Conservation (phyloP, 2,888 invertebrate genomes). For the Brachycybe producta region DNA sequence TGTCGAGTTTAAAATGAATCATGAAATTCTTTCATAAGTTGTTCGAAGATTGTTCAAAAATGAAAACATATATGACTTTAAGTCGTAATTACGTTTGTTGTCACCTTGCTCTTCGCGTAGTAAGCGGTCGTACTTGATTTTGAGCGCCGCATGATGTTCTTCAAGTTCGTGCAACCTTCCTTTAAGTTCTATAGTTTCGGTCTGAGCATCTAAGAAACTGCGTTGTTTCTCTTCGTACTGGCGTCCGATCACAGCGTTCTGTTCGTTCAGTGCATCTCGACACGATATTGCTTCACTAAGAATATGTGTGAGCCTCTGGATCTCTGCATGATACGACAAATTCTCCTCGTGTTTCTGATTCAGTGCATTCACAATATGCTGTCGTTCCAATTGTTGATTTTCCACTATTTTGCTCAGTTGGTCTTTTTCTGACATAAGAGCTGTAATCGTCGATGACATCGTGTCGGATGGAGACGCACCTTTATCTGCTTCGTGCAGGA, state of each 20-base stretch:
- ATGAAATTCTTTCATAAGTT: no score
- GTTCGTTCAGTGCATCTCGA: constrained; percentile 27
- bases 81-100: no score
- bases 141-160: constrained; percentile 28
- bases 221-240: constrained; percentile 35
- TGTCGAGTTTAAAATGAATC: no score
- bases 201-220: constrained; percentile 31
- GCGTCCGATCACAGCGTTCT: constrained; percentile 30
- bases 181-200: constrained; percentile 32
- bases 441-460: constrained; percentile 17
- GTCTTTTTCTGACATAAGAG: constrained; percentile 29
- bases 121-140: constrained; percentile 20
- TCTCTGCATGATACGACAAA: constrained; percentile 68
- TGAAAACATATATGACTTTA: no score
- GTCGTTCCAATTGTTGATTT: constrained; percentile 39
- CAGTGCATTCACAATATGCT: constrained; percentile 38
- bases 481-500: constrained; percentile 29
- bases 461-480: constrained; percentile 21
- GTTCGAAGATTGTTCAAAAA: no score
- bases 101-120: constrained; percentile 17
- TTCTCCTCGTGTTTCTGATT: constrained; percentile 75
- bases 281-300: constrained; percentile 26
- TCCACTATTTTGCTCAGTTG: constrained; percentile 51
- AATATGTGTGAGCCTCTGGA: constrained; percentile 49
- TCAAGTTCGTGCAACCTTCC: constrained; percentile 31